A percentile compares a stretch with the other conserved stretches of the same genome.
Evolutionary conservation across 2,113 vertebrate species (phyloP).

Genomic region (Platycercus adscitus): DNA sequence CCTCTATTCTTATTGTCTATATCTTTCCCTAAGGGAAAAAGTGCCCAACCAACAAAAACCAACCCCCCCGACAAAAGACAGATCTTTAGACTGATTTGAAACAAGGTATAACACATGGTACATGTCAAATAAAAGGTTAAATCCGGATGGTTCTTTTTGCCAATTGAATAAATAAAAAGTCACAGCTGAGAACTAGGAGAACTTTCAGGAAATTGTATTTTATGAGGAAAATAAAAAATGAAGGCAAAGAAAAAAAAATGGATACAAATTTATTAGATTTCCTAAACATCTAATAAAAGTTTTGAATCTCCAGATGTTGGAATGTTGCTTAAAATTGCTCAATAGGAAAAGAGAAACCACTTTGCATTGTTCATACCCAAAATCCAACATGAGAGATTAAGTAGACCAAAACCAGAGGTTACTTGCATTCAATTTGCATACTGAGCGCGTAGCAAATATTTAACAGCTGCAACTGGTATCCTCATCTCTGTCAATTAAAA

Average conservation of each 20-base stretch:
- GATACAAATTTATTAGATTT: background rate
- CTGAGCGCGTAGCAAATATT: background rate
- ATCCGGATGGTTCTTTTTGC: background rate
- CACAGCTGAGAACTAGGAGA: rapidly evolving
- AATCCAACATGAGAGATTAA: background rate
- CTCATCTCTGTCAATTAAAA: background rate
- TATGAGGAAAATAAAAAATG: background rate
- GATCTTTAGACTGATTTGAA: background rate
- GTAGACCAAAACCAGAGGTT: background rate
- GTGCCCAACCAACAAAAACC: background rate
- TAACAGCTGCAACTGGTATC: background rate
- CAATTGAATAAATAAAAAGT: background rate
- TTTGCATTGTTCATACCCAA: background rate
- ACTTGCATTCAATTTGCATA: background rate
- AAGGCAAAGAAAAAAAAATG: background rate
- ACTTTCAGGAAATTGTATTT: background rate
- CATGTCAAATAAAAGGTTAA: background rate
- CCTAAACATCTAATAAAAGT: background rate
- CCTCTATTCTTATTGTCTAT: background rate
- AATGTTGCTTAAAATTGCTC: background rate
- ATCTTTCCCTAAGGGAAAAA: background rate
- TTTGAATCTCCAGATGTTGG: background rate
- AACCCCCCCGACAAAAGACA: too few species aligned
- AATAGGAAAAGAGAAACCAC: background rate
- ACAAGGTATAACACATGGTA: background rate